Evolutionary conservation across 2,113 vertebrate genomes (phyloP).

Genomic region (Parus major): DNA sequence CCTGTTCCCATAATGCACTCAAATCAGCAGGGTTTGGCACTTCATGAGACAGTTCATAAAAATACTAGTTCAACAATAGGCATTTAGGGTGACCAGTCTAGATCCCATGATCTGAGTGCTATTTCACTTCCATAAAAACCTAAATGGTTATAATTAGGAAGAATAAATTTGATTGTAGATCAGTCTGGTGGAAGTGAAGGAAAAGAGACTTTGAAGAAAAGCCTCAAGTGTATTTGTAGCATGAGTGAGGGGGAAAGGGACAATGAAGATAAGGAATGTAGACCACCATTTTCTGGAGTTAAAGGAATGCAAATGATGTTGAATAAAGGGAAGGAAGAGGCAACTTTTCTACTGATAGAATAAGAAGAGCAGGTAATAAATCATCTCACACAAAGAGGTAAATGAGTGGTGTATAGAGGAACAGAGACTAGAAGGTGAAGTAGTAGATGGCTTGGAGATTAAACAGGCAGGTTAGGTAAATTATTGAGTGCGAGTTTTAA

Average conservation of each 20-base stretch:
- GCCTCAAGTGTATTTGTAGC: background rate
- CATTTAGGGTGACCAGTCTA: background rate
- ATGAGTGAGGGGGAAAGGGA: background rate
- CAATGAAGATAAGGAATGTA: background rate
- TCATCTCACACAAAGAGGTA: background rate
- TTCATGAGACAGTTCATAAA: background rate
- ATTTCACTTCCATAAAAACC: background rate
- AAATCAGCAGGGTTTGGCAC: background rate
- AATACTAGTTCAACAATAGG: background rate
- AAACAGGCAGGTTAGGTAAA: background rate
- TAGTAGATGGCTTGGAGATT: background rate
- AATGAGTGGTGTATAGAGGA: background rate
- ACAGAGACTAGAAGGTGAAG: background rate
- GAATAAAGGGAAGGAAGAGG: background rate
- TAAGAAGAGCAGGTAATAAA: background rate
- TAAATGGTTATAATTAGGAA: background rate
- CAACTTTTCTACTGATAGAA: background rate
- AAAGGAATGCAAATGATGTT: background rate
- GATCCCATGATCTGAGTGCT: background rate
- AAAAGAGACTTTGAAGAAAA: background rate
- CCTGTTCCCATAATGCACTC: slow-evolving; percentile 23
- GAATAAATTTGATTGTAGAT: background rate
- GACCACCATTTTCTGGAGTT: background rate
- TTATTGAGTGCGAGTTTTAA: background rate
- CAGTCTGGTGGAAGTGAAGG: background rate